Conservation (phyloP, 2,113 vertebrate species). For the Poecile atricapillus region DNA sequence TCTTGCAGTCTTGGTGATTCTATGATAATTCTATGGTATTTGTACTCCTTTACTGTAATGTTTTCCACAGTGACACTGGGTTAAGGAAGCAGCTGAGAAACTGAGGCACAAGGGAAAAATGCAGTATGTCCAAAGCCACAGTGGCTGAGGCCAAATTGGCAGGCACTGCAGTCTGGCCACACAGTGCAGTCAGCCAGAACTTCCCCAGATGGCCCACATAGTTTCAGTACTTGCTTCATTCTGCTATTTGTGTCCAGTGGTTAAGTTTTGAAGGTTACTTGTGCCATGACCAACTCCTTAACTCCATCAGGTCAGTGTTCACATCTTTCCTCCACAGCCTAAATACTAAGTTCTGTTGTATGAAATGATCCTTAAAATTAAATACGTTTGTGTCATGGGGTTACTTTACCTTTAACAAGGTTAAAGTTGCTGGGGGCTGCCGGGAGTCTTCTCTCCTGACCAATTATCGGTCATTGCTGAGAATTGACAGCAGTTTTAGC, state of each 20-base stretch:
- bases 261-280: not conserved
- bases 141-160: not conserved
- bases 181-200: not conserved
- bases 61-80: not conserved
- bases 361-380: not conserved
- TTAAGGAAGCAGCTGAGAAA: not conserved
- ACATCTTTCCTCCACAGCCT: not conserved
- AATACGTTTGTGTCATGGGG: too few relatives aligned
- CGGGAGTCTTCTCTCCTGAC: too few relatives aligned
- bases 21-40: not conserved
- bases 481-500: too few relatives aligned
- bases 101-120: not conserved
- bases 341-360: not conserved
- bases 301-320: not conserved
- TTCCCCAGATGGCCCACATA: not conserved
- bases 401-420: too few relatives aligned
- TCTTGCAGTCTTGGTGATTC: not conserved
- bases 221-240: not conserved
- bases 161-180: not conserved
- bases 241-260: not conserved
- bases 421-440: too few relatives aligned
- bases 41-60: not conserved
- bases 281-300: not conserved
- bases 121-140: fast-evolving
- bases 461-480: too few relatives aligned